Percentiles rank a stretch among this genome's conserved stretches.
Conservation (phyloP, 2,797 vertebrate genomes). For the Propithecus deckenii region DNA sequence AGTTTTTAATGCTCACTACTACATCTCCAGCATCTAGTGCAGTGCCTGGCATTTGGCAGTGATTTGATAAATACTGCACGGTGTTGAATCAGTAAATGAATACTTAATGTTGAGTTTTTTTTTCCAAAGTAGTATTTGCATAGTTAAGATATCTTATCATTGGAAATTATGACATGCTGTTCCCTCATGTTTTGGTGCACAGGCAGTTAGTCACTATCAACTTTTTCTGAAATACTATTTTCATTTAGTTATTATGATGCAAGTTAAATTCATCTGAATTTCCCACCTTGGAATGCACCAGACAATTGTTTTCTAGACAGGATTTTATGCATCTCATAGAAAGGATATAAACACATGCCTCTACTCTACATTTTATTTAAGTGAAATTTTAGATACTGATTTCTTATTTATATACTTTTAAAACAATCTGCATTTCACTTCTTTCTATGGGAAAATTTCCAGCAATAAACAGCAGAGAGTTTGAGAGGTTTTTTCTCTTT, state of each 20-base stretch:
- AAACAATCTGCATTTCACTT: conserved; percentile 49
- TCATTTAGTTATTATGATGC: background rate
- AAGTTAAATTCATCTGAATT: conserved; percentile 19
- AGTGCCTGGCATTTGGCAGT: background rate
- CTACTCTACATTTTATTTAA: conserved; percentile 35
- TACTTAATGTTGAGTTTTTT: background rate
- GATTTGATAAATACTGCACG: background rate
- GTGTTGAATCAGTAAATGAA: background rate
- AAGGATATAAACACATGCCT: conserved; percentile 21
- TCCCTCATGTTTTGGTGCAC: background rate
- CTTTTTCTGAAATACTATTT: conserved; percentile 17
- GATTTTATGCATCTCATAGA: background rate
- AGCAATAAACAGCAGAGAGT: conserved; percentile 45
- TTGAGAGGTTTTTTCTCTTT: background rate
- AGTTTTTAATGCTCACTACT: background rate
- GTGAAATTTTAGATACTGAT: conserved; percentile 55
- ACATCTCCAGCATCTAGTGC: background rate
- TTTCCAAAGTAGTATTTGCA: background rate
- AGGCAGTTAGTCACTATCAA: background rate
- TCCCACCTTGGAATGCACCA: background rate
- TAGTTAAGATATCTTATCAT: background rate
- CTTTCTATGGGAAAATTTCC: background rate
- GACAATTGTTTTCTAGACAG: conserved; percentile 9
- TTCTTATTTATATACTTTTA: conserved; percentile 63
- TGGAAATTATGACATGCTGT: background rate